A percentile compares a stretch with the other conserved stretches of the same genome.
Conservation (phyloP, 1,140 invertebrate genomes). For the Anoplolepis gracilipes region DNA sequence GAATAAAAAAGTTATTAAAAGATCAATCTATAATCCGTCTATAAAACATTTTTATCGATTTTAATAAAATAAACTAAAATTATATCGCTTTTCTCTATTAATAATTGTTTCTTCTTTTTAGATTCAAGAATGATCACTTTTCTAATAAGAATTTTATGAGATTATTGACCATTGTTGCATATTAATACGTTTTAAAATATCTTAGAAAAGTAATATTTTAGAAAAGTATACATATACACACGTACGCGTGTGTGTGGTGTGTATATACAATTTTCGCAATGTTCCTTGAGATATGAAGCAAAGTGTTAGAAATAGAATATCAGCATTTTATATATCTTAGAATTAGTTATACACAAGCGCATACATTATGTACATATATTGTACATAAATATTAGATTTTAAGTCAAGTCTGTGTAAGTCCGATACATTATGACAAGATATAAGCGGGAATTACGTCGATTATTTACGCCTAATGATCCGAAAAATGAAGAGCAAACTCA, state of each 20-base stretch:
- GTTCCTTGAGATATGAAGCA: not conserved
- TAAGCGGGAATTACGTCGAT: not conserved
- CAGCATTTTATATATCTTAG: not conserved
- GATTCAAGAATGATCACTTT: not conserved
- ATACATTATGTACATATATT: too few species aligned
- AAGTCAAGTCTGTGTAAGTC: not conserved
- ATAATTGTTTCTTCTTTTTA: too few species aligned
- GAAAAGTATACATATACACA: not conserved
- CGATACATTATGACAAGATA: slow-evolving; percentile 21
- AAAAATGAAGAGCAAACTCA: slow-evolving; percentile 14
- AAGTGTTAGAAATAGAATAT: not conserved
- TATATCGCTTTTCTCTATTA: not conserved
- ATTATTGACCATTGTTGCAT: not conserved
- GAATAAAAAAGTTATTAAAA: not conserved
- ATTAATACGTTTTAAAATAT: not conserved
- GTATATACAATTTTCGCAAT: not conserved
- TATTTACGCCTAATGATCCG: not conserved
- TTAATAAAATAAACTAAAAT: too few species aligned
- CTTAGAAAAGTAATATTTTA: not conserved
- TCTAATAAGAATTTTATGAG: not conserved
- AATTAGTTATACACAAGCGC: not conserved
- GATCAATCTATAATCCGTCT: not conserved
- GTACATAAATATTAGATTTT: slow-evolving; percentile 7
- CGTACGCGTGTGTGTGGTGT: too few species aligned
- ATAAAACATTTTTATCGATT: too few species aligned